Conservation (phyloP, 2,113 vertebrate species). For the Sebastes schlegelii region DNA sequence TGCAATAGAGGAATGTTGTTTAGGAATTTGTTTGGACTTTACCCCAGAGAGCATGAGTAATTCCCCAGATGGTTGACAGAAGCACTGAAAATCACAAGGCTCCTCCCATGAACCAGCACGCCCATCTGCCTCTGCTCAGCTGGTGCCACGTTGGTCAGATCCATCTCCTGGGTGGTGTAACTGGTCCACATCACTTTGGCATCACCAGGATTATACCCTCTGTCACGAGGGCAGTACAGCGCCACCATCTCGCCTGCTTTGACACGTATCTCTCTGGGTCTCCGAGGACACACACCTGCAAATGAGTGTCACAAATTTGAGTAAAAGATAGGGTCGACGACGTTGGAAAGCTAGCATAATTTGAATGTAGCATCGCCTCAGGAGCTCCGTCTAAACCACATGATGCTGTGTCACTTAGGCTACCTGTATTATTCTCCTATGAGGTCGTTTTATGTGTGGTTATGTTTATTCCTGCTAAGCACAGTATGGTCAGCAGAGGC, state of each 20-base stretch:
- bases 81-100: conserved; percentile 46
- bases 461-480: too few relatives aligned
- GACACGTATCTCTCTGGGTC: not conserved
- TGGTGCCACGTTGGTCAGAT: conserved; percentile 34
- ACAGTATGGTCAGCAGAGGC: too few relatives aligned
- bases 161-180: not conserved
- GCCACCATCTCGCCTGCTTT: conserved; percentile 54
- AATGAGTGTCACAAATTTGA: not conserved
- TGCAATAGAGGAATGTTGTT: not conserved
- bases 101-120: conserved; percentile 26
- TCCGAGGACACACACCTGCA: conserved; percentile 27
- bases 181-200: conserved; percentile 45
- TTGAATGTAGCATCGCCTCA: too few relatives aligned
- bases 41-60: conserved; percentile 69
- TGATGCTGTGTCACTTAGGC: too few relatives aligned
- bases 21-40: not conserved
- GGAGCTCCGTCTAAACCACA: too few relatives aligned
- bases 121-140: conserved; percentile 33
- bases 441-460: too few relatives aligned
- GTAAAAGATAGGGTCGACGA: not conserved
- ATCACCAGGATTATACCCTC: rapidly evolving
- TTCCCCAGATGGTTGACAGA: conserved; percentile 62
- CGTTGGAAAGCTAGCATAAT: too few relatives aligned
- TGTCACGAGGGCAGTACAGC: conserved; percentile 19
- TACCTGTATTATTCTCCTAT: too few relatives aligned